Base-by-base conservation (phyloP, 1,140 invertebrate species). In the Leptopilina clavipes region DNA sequence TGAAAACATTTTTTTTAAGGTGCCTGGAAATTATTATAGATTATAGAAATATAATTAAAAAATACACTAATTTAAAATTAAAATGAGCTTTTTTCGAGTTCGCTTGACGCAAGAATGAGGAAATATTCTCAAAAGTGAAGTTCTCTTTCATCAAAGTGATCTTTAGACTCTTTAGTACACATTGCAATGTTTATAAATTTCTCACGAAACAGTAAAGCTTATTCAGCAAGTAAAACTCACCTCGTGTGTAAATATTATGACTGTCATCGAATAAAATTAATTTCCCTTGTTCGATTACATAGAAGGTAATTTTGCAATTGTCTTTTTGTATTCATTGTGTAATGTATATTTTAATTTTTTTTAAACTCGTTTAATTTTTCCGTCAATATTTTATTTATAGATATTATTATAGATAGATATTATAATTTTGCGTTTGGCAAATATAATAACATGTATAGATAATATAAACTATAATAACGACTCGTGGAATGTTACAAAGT, bases 121-220 rank as follows among this genome's bases (percentile, higher is more conserved):
- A 31, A 31, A 31, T 31, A 31, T 31, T 31, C 25, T 31, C 1
- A 31, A 31, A 31, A 31, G 6, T 3, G 6, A 31, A 31, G 1
- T 31, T 22, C 19, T 22, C 22, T 22, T 59, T 59, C 10, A 25
- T 59, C 56, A 59, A 25, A 22, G 3, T 19, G 56, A 59, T 25
- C 19, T 12, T 22, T 59, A 12, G 10, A 59, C 9, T 59, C 56
- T 59, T 59, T 59, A 25, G 22, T 59, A 12, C 19, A 59, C 19
- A 25, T 59, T 59, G 19, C 19, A 59, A 25, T 59, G 56, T 31
- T 59, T 59, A 25, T 25, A 19, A 59, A 59, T 9, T 59, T 59
- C 56, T 1, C 19, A 59, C 25, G 9, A 25, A 59, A 25, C 22
- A 59, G 18, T 19, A 25, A 25, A 59, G 19, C 19, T 31, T 59